Evolutionary conservation across 2,113 vertebrate species (phyloP).

Genomic region (Cryptoleucopteryx plumbea): DNA sequence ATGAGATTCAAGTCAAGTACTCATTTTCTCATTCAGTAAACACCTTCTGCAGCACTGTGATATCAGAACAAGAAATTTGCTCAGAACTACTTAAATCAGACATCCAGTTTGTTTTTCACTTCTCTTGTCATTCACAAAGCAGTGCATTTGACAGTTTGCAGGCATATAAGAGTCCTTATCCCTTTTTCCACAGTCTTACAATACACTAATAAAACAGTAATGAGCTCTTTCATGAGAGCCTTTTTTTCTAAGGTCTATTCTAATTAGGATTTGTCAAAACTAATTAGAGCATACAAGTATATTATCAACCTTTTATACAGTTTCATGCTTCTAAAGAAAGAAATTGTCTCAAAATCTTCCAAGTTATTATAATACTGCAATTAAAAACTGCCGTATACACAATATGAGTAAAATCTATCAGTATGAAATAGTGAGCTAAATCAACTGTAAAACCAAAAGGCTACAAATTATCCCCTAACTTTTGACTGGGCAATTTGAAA

Average conservation of each 20-base stretch:
- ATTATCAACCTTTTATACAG: constrained; percentile 11
- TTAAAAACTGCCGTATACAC: not conserved
- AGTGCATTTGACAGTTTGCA: not conserved
- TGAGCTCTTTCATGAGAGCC: not conserved
- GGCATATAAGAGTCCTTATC: not conserved
- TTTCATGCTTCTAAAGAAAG: constrained; percentile 24
- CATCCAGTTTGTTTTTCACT: not conserved
- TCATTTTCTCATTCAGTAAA: not conserved
- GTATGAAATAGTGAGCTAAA: not conserved
- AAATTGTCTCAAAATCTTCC: constrained; percentile 6
- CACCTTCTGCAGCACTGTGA: constrained; percentile 7
- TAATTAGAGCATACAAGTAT: constrained; percentile 37
- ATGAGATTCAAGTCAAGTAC: not conserved
- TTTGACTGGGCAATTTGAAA: not conserved
- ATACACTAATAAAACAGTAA: constrained; percentile 26
- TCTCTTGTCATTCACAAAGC: not conserved
- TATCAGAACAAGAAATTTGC: not conserved
- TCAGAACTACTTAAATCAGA: not conserved
- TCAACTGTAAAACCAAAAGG: not conserved
- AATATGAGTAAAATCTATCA: not conserved
- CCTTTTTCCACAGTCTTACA: not conserved
- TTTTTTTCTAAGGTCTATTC: not conserved
- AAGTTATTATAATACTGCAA: not conserved
- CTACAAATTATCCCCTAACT: not conserved
- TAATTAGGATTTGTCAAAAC: constrained; percentile 46